Conservation (phyloP, 2,113 vertebrate species). For the Corapipo altera region DNA sequence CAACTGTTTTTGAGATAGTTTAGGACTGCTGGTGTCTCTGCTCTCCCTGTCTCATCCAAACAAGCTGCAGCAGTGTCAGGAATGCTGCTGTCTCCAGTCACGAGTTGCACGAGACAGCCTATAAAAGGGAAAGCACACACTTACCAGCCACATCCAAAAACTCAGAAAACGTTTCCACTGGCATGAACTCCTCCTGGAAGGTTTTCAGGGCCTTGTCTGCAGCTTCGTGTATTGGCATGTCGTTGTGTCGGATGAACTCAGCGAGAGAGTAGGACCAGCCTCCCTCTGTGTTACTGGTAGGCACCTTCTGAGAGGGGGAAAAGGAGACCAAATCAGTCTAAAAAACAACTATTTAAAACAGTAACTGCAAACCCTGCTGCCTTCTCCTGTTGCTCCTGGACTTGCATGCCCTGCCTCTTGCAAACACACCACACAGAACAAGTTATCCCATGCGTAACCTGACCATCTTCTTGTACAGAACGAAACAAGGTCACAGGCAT, state of each 20-base stretch:
- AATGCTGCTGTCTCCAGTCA: not conserved
- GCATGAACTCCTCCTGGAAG: constrained; percentile 99
- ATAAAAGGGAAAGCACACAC: constrained; percentile 58
- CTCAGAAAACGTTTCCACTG: constrained; percentile 92
- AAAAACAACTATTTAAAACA: not conserved
- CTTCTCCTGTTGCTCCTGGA: not conserved
- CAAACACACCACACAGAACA: not conserved
- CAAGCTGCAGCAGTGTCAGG: not conserved
- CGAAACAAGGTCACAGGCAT: not conserved
- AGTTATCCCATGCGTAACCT: not conserved
- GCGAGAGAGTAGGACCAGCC: constrained; percentile 99
- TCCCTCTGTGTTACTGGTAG: constrained; percentile 97
- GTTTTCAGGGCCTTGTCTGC: constrained; percentile 92
- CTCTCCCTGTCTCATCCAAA: not conserved
- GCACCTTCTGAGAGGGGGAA: constrained; percentile 85
- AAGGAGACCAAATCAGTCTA: not conserved
- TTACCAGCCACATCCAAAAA: constrained; percentile 94
- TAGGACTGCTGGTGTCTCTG: not conserved
- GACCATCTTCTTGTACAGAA: not conserved
- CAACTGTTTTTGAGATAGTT: not conserved
- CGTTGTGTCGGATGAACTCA: constrained; percentile 95
- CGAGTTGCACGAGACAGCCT: not conserved
- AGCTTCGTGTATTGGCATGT: constrained; percentile 98
- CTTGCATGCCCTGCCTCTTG: not conserved
- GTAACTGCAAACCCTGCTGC: not conserved